Evolutionary conservation across 2,797 vertebrate species (phyloP).

Genomic region (Spea hammondii): DNA sequence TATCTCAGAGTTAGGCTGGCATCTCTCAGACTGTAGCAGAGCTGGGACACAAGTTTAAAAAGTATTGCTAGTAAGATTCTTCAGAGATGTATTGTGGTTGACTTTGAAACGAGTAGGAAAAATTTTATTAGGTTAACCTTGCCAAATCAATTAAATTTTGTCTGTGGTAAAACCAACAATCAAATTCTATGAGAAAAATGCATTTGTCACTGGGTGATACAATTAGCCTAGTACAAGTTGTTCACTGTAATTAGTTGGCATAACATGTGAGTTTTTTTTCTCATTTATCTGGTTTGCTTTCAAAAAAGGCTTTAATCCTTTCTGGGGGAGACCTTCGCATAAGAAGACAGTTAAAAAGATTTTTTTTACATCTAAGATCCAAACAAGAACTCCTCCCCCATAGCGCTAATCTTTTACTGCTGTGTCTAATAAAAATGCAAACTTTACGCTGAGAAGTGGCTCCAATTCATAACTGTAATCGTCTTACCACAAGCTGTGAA

Average conservation of each 20-base stretch:
- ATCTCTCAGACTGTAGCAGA: too few relatives aligned
- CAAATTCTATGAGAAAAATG: slow-evolving; percentile 37
- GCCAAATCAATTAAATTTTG: slow-evolving; percentile 42
- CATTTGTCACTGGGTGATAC: slow-evolving; percentile 33
- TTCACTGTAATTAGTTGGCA: slow-evolving; percentile 47
- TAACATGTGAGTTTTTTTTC: slow-evolving; percentile 41
- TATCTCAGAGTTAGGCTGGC: too few relatives aligned
- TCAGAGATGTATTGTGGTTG: slow-evolving; percentile 22
- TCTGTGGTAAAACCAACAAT: slow-evolving; percentile 30
- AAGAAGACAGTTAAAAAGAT: slow-evolving; percentile 28
- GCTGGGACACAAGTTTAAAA: too few relatives aligned
- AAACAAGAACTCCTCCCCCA: slow-evolving; percentile 38
- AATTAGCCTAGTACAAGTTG: slow-evolving; percentile 40
- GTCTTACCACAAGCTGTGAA: slow-evolving; percentile 31
- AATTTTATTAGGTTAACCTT: slow-evolving; percentile 13
- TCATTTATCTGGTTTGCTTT: slow-evolving; percentile 39
- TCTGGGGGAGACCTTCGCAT: slow-evolving; percentile 45
- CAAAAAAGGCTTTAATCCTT: slow-evolving; percentile 50
- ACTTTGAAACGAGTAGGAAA: slow-evolving; percentile 42
- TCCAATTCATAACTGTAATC: slow-evolving; percentile 35
- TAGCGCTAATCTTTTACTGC: slow-evolving; percentile 39
- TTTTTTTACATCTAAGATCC: slow-evolving; percentile 43
- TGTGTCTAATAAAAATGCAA: slow-evolving; percentile 28
- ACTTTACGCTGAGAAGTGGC: slow-evolving; percentile 5
- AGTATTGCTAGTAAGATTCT: not conserved